Conservation (phyloP, 2,797 vertebrate species). For the Hapalemur alaotrensis region DNA sequence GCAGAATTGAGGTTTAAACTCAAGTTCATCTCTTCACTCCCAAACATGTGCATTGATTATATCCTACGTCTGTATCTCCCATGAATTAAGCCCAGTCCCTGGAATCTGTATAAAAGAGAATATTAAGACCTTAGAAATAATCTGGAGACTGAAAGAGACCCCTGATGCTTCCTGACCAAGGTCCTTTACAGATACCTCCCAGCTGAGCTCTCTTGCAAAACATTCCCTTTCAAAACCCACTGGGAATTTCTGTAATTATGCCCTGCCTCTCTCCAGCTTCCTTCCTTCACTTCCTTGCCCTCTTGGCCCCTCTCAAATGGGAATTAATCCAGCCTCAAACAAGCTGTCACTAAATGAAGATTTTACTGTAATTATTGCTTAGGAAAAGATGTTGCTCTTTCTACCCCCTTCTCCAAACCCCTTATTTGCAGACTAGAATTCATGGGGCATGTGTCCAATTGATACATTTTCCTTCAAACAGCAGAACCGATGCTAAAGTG, state of each 20-base stretch:
- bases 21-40: not conserved
- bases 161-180: not conserved
- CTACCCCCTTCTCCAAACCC: constrained; percentile 71
- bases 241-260: constrained; percentile 72
- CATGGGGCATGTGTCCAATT: constrained; percentile 84
- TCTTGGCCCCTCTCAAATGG: constrained; percentile 67
- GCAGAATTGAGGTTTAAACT: not conserved
- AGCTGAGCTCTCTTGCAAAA: constrained; percentile 10
- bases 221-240: not conserved
- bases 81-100: not conserved
- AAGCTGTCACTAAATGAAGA: constrained; percentile 81
- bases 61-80: not conserved
- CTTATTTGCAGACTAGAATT: constrained; percentile 84
- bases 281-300: not conserved
- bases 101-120: not conserved
- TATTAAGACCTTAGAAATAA: not conserved
- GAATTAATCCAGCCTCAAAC: constrained; percentile 81
- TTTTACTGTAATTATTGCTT: constrained; percentile 83
- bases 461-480: constrained; percentile 85
- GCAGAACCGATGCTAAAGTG: constrained; percentile 79
- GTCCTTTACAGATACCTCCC: not conserved
- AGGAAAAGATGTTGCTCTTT: constrained; percentile 77
- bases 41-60: not conserved
- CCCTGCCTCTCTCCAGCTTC: constrained; percentile 9
- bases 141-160: not conserved